Percentiles rank a stretch among this genome's conserved stretches.
Conservation (phyloP, 2,888 invertebrate species). For the Thysanoteuthis rhombus region DNA sequence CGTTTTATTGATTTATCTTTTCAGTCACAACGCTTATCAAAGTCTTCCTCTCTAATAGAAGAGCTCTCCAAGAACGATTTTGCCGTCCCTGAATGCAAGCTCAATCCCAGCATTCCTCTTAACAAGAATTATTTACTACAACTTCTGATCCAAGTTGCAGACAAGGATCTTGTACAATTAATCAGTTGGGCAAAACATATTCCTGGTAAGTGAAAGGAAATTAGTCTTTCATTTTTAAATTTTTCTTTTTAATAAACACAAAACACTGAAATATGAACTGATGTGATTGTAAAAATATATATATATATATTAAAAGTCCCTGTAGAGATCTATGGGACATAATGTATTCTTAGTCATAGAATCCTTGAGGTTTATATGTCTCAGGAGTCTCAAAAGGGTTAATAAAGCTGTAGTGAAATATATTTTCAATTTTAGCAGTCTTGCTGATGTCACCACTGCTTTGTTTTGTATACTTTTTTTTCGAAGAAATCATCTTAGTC, state of each 20-base stretch:
- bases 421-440: neutral
- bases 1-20: conserved; percentile 34
- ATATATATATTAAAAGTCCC: too few relatives aligned
- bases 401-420: too few relatives aligned
- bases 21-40: conserved; percentile 52
- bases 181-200: conserved; percentile 66
- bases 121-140: conserved; percentile 56
- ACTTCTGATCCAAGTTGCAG: conserved; percentile 59
- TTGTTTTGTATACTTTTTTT: neutral
- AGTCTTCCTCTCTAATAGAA: conserved; percentile 51
- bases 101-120: conserved; percentile 56
- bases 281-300: too few relatives aligned
- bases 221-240: neutral
- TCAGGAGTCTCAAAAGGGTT: too few relatives aligned
- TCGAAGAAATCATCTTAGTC: neutral
- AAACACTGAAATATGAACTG: neutral
- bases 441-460: neutral
- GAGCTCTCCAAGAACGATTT: conserved; percentile 59
- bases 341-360: too few relatives aligned
- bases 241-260: neutral
- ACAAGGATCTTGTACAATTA: conserved; percentile 61
- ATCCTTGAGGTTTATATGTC: too few relatives aligned
- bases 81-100: conserved; percentile 56
- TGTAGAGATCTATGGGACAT: too few relatives aligned
- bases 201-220: conserved; percentile 52